Evolutionary conservation across 2,888 invertebrate species (phyloP).

Genomic region (Cylloceria caligata): DNA sequence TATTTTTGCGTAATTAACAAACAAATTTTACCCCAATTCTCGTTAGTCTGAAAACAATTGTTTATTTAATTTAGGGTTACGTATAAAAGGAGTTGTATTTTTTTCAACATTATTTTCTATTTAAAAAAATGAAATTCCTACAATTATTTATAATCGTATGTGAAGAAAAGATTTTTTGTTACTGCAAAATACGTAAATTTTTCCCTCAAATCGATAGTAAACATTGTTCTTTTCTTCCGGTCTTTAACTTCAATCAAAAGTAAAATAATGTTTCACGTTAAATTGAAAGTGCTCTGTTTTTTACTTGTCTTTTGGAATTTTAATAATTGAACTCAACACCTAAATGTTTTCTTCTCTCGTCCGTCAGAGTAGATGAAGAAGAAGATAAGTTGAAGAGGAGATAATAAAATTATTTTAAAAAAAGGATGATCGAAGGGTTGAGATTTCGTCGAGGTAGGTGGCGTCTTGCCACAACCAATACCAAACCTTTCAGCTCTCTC

Average conservation of each 20-base stretch:
- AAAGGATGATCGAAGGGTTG: slow-evolving; percentile 40
- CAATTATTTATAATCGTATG: no score
- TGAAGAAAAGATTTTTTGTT: no score
- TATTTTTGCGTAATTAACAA: no score
- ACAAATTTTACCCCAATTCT: no score
- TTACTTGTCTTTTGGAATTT: slow-evolving; percentile 15
- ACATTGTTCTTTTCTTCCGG: no score
- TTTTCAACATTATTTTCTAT: no score
- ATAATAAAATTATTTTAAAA: slow-evolving; percentile 34
- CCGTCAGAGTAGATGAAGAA: slow-evolving; percentile 47
- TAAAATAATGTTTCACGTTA: neutral
- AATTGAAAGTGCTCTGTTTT: neutral
- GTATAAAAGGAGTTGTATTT: no score
- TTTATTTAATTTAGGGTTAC: no score
- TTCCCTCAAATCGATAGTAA: no score
- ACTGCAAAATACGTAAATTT: no score
- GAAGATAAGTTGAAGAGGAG: slow-evolving; percentile 21
- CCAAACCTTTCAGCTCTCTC: slow-evolving; percentile 66
- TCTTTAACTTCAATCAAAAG: neutral
- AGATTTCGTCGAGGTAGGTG: slow-evolving; percentile 70
- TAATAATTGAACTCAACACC: slow-evolving; percentile 16
- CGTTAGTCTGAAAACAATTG: no score
- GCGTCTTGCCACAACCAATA: slow-evolving; percentile 72
- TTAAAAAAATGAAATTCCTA: no score
- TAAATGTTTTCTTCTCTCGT: slow-evolving; percentile 12